A percentile compares a stretch with the other conserved stretches of the same genome.
Conservation (phyloP, 2,113 vertebrate species). For the Catharus fuscescens region DNA sequence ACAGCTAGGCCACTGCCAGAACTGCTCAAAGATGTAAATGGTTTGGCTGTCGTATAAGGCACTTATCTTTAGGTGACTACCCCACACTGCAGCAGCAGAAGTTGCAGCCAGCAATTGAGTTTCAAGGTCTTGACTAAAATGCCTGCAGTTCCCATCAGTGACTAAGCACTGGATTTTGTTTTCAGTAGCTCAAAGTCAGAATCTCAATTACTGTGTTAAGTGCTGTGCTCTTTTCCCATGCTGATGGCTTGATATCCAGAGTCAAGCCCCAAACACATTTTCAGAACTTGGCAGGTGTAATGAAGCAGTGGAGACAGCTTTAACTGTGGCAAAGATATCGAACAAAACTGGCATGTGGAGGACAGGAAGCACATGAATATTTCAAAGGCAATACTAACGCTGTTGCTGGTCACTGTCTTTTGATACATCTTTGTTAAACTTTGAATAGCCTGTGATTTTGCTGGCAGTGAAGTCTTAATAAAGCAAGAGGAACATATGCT, state of each 20-base stretch:
- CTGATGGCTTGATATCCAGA: neutral
- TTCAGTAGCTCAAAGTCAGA: neutral
- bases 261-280: neutral
- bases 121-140: neutral
- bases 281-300: neutral
- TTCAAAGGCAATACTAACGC: neutral
- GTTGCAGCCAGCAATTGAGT: neutral
- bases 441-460: slow-evolving; percentile 38
- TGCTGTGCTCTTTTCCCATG: neutral
- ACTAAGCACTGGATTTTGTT: neutral
- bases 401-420: slow-evolving; percentile 19
- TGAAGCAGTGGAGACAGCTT: neutral
- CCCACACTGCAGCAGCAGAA: neutral
- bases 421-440: slow-evolving; percentile 32
- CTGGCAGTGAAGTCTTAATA: neutral
- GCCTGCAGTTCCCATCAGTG: neutral
- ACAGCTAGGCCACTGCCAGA: neutral
- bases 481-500: neutral
- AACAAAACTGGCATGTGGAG: neutral
- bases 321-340: neutral
- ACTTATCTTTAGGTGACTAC: neutral
- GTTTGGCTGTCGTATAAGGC: neutral
- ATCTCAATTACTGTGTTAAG: neutral
- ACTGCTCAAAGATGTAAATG: neutral
- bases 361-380: neutral